Evolutionary conservation across 2,113 vertebrate species (phyloP).

Genomic region (Maccullochella peelii): DNA sequence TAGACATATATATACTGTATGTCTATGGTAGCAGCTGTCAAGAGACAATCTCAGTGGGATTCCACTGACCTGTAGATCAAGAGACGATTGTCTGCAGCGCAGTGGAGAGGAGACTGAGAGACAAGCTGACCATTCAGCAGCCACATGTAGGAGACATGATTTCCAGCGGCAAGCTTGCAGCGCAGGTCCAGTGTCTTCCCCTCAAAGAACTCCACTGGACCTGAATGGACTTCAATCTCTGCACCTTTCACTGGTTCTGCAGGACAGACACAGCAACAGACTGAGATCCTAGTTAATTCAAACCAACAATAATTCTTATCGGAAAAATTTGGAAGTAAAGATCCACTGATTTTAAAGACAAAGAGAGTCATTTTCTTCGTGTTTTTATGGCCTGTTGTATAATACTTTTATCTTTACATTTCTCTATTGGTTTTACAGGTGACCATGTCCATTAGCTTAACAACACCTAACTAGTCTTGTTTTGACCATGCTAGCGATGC

Average conservation of each 20-base stretch:
- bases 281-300: neutral
- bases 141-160: constrained; percentile 75
- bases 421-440: neutral
- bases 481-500: neutral
- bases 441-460: neutral
- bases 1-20: too few relatives aligned
- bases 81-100: neutral
- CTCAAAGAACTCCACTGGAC: constrained; percentile 59
- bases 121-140: constrained; percentile 48
- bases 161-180: constrained; percentile 65
- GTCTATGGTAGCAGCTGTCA: neutral
- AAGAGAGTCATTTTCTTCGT: neutral
- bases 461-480: neutral
- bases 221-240: constrained; percentile 7
- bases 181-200: constrained; percentile 54
- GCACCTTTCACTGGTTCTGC: constrained; percentile 68
- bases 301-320: neutral
- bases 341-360: neutral
- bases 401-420: neutral
- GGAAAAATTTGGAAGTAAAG: neutral
- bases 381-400: neutral
- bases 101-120: neutral
- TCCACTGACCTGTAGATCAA: constrained; percentile 48
- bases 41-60: neutral
- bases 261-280: constrained; percentile 11